These are phyloP conservation scores for Perdita meconis DNA, from an alignment of 2,888 invertebrate species.

Conservation along the genomic window DNA sequence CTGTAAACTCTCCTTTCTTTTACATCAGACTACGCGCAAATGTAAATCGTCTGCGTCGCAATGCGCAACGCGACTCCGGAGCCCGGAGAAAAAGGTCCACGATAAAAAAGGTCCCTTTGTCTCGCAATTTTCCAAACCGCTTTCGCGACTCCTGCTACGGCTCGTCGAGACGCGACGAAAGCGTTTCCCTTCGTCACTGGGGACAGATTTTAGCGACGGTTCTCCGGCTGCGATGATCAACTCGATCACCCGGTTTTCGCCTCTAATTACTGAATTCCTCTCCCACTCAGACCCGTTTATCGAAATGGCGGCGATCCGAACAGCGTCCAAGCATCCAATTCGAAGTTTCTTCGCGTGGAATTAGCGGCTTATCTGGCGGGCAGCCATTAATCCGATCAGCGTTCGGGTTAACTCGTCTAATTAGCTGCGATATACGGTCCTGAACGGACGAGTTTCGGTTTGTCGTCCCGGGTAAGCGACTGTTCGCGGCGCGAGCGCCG, in stretches of 20 bases:
- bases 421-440: slow-evolving; percentile 75
- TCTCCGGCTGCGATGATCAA: not conserved
- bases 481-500: slow-evolving; percentile 68
- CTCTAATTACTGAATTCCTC: not conserved
- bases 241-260: not conserved
- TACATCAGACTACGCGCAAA: slow-evolving; percentile 19
- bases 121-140: not conserved
- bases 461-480: slow-evolving; percentile 78
- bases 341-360: slow-evolving; percentile 8
- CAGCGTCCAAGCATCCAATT: slow-evolving; percentile 1
- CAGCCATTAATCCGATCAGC: slow-evolving; percentile 55
- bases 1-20: slow-evolving; percentile 32
- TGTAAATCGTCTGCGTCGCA: slow-evolving; percentile 37
- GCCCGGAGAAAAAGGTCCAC: slow-evolving; percentile 17
- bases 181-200: not conserved
- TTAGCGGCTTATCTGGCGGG: slow-evolving; percentile 33
- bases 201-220: not conserved
- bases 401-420: slow-evolving; percentile 73
- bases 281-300: not conserved
- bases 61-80: slow-evolving; percentile 21
- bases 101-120: not conserved
- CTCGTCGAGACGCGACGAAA: not conserved
- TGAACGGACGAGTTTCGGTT: slow-evolving; percentile 67
- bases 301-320: slow-evolving; percentile 17
- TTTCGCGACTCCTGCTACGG: not conserved